A percentile compares a stretch with the other conserved stretches of the same genome.
Evolutionary conservation across 2,888 invertebrate genomes (phyloP).

Genomic region (Phengaris arion): DNA sequence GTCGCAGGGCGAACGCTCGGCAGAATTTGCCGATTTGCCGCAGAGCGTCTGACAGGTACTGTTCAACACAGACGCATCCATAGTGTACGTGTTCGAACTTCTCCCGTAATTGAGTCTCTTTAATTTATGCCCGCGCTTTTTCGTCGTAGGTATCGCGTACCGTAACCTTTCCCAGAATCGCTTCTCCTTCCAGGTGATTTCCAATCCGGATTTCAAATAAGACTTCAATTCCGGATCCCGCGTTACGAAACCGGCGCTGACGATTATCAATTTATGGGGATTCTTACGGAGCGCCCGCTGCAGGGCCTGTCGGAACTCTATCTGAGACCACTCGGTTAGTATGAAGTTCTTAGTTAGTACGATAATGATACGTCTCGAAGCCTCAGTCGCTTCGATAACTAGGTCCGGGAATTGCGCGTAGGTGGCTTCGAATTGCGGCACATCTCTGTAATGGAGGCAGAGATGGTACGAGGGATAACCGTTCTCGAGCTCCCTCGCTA

Average conservation of each 20-base stretch:
- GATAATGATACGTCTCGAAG: conserved; percentile 91
- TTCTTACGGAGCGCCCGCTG: conserved; percentile 92
- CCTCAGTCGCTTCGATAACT: conserved; percentile 92
- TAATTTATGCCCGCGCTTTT: conserved; percentile 79
- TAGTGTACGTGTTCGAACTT: conserved; percentile 91
- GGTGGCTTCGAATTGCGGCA: conserved; percentile 85
- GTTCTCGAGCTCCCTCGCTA: conserved; percentile 91
- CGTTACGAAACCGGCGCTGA: conserved; percentile 88
- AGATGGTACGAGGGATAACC: conserved; percentile 88
- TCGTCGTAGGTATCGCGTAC: conserved; percentile 91
- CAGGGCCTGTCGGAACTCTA: conserved; percentile 93
- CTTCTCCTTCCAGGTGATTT: conserved; percentile 93
- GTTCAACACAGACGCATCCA: conserved; percentile 83
- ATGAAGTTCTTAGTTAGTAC: conserved; percentile 93
- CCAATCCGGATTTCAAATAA: conserved; percentile 92
- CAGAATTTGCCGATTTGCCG: conserved; percentile 75
- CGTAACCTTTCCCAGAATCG: conserved; percentile 96
- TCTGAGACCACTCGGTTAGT: conserved; percentile 94
- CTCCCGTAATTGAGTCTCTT: conserved; percentile 84
- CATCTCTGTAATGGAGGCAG: conserved; percentile 93
- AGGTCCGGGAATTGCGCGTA: conserved; percentile 86
- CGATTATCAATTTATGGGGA: conserved; percentile 91
- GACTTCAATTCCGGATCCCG: conserved; percentile 93
- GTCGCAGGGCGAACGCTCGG: conserved; percentile 81
- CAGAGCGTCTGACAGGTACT: conserved; percentile 81